Conservation (phyloP, 2,113 vertebrate species). For the Lasiurus borealis region DNA sequence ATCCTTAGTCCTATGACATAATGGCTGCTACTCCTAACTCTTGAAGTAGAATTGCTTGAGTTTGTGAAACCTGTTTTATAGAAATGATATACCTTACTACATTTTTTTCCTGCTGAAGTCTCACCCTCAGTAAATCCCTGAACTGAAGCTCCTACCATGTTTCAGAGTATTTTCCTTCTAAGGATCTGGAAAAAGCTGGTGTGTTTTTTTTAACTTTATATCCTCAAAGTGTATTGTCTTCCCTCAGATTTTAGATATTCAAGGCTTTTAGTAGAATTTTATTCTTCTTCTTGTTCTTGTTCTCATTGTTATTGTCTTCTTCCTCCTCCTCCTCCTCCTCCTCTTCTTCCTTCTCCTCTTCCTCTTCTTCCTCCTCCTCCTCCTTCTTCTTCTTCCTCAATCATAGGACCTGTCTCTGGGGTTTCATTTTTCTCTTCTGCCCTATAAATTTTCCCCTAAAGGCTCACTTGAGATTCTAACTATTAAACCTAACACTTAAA, state of each 20-base stretch:
- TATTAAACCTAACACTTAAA: background rate
- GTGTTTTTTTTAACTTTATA: background rate
- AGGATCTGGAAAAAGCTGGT: background rate
- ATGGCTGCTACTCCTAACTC: background rate
- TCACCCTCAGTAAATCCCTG: background rate
- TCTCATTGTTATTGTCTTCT: too few species aligned
- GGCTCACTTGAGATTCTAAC: background rate
- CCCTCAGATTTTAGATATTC: background rate
- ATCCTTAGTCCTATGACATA: background rate
- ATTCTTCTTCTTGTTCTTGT: background rate
- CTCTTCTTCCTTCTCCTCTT: too few species aligned
- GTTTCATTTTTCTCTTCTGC: background rate
- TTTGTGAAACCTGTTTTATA: background rate
- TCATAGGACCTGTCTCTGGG: background rate
- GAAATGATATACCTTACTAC: background rate
- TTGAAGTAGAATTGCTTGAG: background rate
- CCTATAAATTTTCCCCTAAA: background rate
- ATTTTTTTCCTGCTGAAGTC: background rate
- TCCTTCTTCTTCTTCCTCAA: background rate
- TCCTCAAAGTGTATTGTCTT: background rate
- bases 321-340: too few species aligned
- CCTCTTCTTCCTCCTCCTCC: too few species aligned
- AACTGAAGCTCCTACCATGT: background rate
- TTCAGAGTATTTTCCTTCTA: constrained; percentile 15
- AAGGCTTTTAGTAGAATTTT: background rate